phyloP scores from a whole-genome alignment of 2,888 invertebrate species.

The Eupithecia tripunctaria region DNA sequence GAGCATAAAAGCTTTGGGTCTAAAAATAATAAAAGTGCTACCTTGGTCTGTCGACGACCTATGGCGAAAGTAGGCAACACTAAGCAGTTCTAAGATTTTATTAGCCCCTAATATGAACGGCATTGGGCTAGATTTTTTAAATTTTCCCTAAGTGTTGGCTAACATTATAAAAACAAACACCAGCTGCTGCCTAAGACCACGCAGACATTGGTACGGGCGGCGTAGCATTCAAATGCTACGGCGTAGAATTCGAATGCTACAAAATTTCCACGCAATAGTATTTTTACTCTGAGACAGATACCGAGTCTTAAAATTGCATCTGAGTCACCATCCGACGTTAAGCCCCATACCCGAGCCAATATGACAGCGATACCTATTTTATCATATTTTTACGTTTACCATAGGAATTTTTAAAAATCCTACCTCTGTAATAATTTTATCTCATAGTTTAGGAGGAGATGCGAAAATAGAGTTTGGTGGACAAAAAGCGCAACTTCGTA shows the following conservation, averaged over 20 bases:
- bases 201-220: no score
- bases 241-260: background rate
- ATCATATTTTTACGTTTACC: no score
- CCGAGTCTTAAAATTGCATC: no score
- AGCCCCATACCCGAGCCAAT: no score
- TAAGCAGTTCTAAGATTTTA: background rate
- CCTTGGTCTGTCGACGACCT: background rate
- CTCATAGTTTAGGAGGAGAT: no score
- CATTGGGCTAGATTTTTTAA: background rate
- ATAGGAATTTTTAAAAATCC: no score
- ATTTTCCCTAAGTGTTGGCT: background rate
- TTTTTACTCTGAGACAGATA: background rate
- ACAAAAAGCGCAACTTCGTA: no score
- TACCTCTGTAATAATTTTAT: no score
- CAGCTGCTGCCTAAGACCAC: background rate
- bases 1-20: background rate
- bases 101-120: no score
- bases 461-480: no score
- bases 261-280: background rate
- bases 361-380: no score
- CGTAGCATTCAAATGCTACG: no score
- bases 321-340: conserved; percentile 42
- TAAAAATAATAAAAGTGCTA: background rate
- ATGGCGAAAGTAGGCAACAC: background rate
- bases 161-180: background rate